Percentiles rank a stretch among this genome's conserved stretches.
These are phyloP conservation scores for Thunnus maccoyii DNA, from an alignment of 2,113 vertebrate genomes.

Conservation along the genomic window DNA sequence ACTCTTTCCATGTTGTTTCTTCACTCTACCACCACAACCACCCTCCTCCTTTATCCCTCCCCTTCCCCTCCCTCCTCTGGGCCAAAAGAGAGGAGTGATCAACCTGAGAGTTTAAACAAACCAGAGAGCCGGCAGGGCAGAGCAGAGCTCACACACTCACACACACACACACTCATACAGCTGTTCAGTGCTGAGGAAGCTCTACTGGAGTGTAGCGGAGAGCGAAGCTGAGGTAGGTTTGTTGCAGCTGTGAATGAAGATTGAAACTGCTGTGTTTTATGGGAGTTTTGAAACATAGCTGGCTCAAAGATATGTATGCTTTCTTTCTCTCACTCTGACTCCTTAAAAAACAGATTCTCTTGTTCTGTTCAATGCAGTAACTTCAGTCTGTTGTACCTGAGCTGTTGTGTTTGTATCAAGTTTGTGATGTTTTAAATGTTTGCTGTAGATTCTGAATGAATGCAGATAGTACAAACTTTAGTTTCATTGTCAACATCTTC, in stretches of 20 bases:
- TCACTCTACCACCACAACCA: slow-evolving; percentile 36
- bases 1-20: slow-evolving; percentile 56
- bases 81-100: slow-evolving; percentile 72
- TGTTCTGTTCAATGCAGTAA: background rate
- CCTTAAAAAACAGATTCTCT: slow-evolving; percentile 7
- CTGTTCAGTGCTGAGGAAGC: slow-evolving; percentile 48
- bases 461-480: background rate
- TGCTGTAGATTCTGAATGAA: background rate
- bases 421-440: background rate
- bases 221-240: slow-evolving; percentile 66
- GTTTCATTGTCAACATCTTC: background rate
- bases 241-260: slow-evolving; percentile 46
- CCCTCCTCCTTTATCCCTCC: slow-evolving; percentile 63
- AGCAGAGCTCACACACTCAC: slow-evolving; percentile 55
- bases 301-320: background rate
- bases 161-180: slow-evolving; percentile 39
- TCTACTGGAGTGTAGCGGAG: slow-evolving; percentile 26
- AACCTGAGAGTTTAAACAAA: slow-evolving; percentile 83
- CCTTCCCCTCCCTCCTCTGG: slow-evolving; percentile 70
- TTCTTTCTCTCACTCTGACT: slow-evolving; percentile 6
- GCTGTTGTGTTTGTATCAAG: background rate
- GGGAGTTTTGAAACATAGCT: slow-evolving; percentile 24
- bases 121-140: slow-evolving; percentile 63
- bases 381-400: background rate
- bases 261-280: slow-evolving; percentile 60